These are phyloP conservation scores for Antrozous pallidus DNA, from an alignment of 2,797 vertebrate genomes.

Conservation along the genomic window DNA sequence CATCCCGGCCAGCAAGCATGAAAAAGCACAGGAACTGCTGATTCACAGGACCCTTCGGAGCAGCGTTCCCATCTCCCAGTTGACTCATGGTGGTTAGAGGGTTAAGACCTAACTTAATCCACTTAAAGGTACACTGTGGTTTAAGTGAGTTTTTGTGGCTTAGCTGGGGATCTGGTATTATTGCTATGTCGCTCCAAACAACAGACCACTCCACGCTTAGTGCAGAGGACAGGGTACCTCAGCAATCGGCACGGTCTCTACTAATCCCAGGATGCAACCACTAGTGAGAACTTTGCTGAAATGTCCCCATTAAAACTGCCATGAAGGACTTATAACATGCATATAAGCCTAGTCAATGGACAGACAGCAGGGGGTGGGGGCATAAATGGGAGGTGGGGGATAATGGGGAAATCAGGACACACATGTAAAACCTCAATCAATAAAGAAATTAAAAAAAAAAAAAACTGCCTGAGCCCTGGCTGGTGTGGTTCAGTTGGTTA, in stretches of 20 bases:
- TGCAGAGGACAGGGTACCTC: not conserved
- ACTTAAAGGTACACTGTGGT: slow-evolving; percentile 42
- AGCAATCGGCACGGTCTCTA: not conserved
- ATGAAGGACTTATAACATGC: too few species aligned
- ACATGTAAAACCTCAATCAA: too few species aligned
- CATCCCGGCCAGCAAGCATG: not conserved
- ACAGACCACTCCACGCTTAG: not conserved
- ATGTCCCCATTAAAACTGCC: not conserved
- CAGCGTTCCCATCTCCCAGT: not conserved
- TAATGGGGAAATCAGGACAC: too few species aligned
- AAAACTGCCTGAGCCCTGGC: too few species aligned
- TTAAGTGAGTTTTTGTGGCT: slow-evolving; percentile 25
- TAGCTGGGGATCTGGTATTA: slow-evolving; percentile 2
- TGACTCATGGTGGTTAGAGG: not conserved
- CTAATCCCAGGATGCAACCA: not conserved
- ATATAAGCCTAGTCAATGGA: too few species aligned
- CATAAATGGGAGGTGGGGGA: too few species aligned
- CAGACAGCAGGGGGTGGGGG: too few species aligned
- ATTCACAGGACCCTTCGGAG: not conserved
- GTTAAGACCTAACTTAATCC: slow-evolving; percentile 25
- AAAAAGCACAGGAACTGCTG: not conserved
- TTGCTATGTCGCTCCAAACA: not conserved
- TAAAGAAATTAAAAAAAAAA: too few species aligned
- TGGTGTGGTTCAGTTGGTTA: not conserved
- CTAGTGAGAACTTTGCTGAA: not conserved